Evolutionary conservation across 2,888 invertebrate genomes (phyloP).

Genomic region (Scrobipalpa atriplicella): DNA sequence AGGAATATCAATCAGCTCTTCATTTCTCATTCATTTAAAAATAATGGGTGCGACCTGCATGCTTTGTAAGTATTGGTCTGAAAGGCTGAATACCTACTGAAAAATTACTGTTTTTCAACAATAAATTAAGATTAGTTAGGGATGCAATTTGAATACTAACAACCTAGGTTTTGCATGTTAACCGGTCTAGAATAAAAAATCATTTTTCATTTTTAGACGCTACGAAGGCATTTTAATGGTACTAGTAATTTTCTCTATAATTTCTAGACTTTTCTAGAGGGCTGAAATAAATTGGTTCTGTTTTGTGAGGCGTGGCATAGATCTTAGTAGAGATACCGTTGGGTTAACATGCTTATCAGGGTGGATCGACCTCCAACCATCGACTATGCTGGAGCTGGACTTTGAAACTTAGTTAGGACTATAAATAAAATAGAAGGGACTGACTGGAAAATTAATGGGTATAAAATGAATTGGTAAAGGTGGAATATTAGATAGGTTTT

Average conservation of each 20-base stretch:
- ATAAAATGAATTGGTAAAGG: too few species aligned
- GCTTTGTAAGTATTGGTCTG: too few species aligned
- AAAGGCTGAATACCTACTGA: too few species aligned
- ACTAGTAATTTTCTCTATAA: conserved; percentile 7
- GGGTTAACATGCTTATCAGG: conserved; percentile 15
- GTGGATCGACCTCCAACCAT: neutral
- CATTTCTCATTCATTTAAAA: too few species aligned
- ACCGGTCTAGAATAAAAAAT: conserved; percentile 6
- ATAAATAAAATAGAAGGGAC: neutral
- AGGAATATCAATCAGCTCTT: neutral
- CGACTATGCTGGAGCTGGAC: conserved; percentile 7
- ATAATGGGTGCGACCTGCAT: too few species aligned
- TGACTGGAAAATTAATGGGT: too few species aligned
- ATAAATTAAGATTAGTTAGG: neutral
- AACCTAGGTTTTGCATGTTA: neutral
- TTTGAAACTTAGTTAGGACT: conserved; percentile 1
- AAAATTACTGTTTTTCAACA: too few species aligned
- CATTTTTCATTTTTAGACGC: neutral
- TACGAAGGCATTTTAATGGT: neutral
- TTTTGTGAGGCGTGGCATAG: neutral
- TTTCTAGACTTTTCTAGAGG: conserved; percentile 13
- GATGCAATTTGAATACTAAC: neutral
- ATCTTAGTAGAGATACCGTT: neutral
- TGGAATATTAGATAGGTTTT: too few species aligned
- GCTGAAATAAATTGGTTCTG: conserved; percentile 15